These are phyloP conservation scores for Yponomeuta sedellus DNA, from an alignment of 2,888 invertebrate species.

Conservation along the genomic window DNA sequence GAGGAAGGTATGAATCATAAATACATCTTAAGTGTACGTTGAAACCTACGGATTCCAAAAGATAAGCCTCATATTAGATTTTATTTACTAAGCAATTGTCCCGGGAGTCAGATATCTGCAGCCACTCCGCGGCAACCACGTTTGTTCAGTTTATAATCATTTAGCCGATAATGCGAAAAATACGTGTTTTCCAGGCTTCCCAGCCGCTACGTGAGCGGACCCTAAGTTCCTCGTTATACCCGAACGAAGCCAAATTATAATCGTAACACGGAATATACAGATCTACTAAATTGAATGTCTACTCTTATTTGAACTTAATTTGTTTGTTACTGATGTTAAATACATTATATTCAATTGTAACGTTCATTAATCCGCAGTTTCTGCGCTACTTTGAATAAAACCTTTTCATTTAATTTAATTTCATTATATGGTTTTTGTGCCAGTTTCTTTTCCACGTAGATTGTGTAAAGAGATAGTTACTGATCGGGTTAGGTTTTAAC, in stretches of 20 bases:
- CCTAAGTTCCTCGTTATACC: conserved; percentile 40
- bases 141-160: conserved; percentile 70
- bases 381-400: too few species aligned
- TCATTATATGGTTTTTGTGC: too few species aligned
- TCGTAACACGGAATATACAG: conserved; percentile 36
- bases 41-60: not conserved
- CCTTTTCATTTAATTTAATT: too few species aligned
- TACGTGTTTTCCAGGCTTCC: conserved; percentile 62
- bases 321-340: too few species aligned
- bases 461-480: too few species aligned
- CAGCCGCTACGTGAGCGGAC: conserved; percentile 56
- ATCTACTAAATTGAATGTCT: not conserved
- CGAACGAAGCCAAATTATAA: conserved; percentile 61
- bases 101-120: not conserved
- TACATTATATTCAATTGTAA: too few species aligned
- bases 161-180: conserved; percentile 72
- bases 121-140: conserved; percentile 46
- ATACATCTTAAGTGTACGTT: not conserved
- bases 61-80: not conserved
- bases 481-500: too few species aligned
- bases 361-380: too few species aligned
- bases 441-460: too few species aligned
- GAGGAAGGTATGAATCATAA: too few species aligned
- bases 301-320: not conserved
- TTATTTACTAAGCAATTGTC: conserved; percentile 1